phyloP scores from a whole-genome alignment of 2,113 vertebrate genomes.

The Rhabdomys dilectus region DNA sequence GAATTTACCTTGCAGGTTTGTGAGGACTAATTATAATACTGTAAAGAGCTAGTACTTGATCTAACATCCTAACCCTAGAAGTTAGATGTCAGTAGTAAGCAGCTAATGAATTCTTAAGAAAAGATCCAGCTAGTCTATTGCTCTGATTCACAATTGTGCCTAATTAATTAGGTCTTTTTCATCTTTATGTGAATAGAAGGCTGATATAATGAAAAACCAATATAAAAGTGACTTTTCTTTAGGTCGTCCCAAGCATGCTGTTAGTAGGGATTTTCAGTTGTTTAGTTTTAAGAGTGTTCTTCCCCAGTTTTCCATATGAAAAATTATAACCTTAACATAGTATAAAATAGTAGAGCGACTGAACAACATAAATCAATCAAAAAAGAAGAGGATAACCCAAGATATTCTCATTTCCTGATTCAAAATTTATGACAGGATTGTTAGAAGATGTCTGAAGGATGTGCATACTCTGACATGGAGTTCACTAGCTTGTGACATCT shows the following conservation, averaged over 20 bases:
- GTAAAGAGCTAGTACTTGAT: background rate
- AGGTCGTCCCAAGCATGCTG: background rate
- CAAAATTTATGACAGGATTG: constrained; percentile 31
- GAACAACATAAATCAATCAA: background rate
- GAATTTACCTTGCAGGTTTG: background rate
- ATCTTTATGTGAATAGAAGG: background rate
- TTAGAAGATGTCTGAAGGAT: constrained; percentile 11
- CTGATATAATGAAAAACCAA: constrained; percentile 38
- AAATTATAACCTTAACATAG: constrained; percentile 22
- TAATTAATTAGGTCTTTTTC: background rate
- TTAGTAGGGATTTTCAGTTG: constrained; percentile 42
- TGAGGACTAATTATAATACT: constrained; percentile 42
- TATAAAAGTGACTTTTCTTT: constrained; percentile 41
- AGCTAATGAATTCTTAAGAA: constrained; percentile 38
- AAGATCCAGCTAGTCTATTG: constrained; percentile 19
- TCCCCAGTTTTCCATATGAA: background rate
- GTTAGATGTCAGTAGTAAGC: constrained; percentile 3
- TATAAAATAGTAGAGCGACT: constrained; percentile 14
- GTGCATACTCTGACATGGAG: background rate
- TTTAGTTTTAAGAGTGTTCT: background rate
- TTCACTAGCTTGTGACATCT: constrained; percentile 14
- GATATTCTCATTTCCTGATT: constrained; percentile 25
- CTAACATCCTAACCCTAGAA: background rate
- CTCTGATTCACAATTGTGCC: constrained; percentile 25
- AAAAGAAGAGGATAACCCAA: background rate